Conservation (phyloP, 2,888 invertebrate species). For the Tetropium fuscum region DNA sequence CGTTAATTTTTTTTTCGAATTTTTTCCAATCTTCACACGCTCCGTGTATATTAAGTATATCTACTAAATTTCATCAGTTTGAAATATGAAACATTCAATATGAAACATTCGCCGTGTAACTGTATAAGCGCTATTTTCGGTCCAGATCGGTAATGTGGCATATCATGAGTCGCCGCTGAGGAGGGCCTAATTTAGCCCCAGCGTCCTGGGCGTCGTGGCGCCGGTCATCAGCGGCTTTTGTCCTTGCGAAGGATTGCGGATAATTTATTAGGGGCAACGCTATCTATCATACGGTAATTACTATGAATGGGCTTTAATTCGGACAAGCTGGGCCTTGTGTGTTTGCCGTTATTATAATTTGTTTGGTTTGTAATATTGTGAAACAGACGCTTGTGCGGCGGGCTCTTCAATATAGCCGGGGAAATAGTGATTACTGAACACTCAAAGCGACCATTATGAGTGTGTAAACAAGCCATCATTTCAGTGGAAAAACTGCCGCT, state of each 20-base stretch:
- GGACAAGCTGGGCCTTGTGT: constrained; percentile 46
- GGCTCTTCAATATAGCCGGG: constrained; percentile 30
- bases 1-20: no score
- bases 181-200: neutral
- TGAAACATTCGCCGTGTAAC: no score
- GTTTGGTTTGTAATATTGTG: constrained; percentile 55
- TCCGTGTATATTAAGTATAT: no score
- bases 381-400: constrained; percentile 4
- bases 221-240: constrained; percentile 40
- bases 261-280: constrained; percentile 52
- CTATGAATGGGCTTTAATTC: constrained; percentile 60
- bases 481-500: constrained; percentile 6
- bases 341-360: constrained; percentile 57
- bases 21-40: no score
- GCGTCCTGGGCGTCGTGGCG: constrained; percentile 28
- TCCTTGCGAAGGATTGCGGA: constrained; percentile 45
- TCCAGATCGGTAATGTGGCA: neutral
- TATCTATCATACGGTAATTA: constrained; percentile 63
- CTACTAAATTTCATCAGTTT: no score
- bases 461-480: constrained; percentile 21
- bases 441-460: constrained; percentile 36
- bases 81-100: no score
- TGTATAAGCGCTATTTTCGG: no score
- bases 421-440: constrained; percentile 43
- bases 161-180: neutral